These are phyloP conservation scores for Megaustenia siamemsis DNA, from an alignment of 2,888 invertebrate species.

Conservation along the genomic window DNA sequence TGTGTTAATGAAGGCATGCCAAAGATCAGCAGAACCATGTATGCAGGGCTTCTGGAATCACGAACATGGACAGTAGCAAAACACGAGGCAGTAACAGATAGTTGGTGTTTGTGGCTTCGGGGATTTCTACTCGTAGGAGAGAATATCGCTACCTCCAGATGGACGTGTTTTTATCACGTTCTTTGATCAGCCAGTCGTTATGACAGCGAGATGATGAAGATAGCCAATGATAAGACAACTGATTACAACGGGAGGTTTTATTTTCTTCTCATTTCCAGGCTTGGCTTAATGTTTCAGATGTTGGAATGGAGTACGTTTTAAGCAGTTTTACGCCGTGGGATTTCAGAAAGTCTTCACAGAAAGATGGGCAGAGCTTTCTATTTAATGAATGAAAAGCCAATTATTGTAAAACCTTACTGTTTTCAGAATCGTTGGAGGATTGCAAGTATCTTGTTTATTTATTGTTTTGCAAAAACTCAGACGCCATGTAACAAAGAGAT, in stretches of 20 bases:
- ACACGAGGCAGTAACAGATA: neutral
- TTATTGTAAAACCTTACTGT: too few species aligned
- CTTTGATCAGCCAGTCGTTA: constrained; percentile 6
- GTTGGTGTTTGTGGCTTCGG: neutral
- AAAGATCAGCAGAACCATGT: neutral
- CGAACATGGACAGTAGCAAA: constrained; percentile 1
- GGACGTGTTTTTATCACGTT: neutral
- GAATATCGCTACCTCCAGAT: neutral
- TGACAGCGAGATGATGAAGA: constrained; percentile 2
- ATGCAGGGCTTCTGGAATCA: neutral
- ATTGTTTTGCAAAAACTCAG: too few species aligned
- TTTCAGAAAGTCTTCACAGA: too few species aligned
- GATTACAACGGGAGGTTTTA: neutral
- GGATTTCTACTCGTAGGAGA: too few species aligned
- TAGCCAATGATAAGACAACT: neutral
- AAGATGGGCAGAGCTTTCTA: too few species aligned
- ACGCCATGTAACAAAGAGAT: too few species aligned
- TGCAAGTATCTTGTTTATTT: too few species aligned
- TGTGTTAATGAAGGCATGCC: constrained; percentile 28
- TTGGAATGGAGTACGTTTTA: too few species aligned
- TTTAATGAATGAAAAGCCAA: too few species aligned
- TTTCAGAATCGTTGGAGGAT: too few species aligned
- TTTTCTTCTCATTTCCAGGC: constrained; percentile 15
- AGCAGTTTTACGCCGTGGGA: too few species aligned
- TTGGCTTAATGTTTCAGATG: too few species aligned